Base-by-base conservation (phyloP, 2,113 vertebrate species). In the Ammospiza caudacuta region DNA sequence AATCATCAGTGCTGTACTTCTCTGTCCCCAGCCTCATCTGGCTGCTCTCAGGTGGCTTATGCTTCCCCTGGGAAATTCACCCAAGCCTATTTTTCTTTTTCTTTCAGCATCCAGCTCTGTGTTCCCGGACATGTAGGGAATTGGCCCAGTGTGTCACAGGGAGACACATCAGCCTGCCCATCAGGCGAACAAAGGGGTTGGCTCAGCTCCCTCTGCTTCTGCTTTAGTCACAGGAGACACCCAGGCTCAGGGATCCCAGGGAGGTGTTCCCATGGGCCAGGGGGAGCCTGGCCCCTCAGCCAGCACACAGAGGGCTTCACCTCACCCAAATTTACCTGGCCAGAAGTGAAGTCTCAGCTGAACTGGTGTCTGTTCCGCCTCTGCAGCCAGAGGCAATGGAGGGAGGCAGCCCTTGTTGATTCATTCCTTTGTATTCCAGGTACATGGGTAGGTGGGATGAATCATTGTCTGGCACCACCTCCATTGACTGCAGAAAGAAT, bases 381-480 rank as follows among this genome's bases (percentile, higher is more conserved):
- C 51, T 86, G 68, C 33, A 77, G 80, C 61, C 68, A 58, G 63
- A 0, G 2, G 89, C 61, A 67, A 29, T 2, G 12, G 35, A 35
- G 16, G n/a, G 55, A 92, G 68, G 82, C 37, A 87, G 49, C n/a
- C 61, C 41, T 49, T 25, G 8, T 51, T 83, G 89, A 92, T 64
- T 92, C 59, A 95, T 49, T 35, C 27, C 25, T 35, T 86, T 91
- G 81, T 78, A 84, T 94, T 41, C 39, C 57, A 86, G 79, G 43
- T 66, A 77, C 35, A 67, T 0, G 17, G 64, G 64, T 70, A 78
- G 43, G 51, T 90, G 89, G 86, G 64, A 52, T 97, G 91, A 93
- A 78, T 97, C 91, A 90, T 61, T 89, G 86, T 77, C 91, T 94
- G 90, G 54, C 66, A 91, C 49, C 69, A 68, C 61, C 83, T 90